Base-by-base conservation (phyloP, 2,888 invertebrate genomes). In the Drosophila acutilabella region DNA sequence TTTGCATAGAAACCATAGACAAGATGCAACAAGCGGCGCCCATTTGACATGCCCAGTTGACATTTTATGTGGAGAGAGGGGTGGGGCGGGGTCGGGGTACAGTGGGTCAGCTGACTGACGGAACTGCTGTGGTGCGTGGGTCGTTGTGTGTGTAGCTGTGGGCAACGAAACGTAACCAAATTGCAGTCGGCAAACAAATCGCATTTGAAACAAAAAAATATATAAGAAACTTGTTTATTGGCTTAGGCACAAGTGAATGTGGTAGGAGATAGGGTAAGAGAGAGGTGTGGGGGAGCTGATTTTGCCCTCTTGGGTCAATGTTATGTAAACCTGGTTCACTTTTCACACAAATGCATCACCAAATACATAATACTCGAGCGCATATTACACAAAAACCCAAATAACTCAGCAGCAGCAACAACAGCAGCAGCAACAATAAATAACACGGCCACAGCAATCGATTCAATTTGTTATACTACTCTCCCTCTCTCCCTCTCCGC, bases 281-380 rank as follows among this genome's bases (percentile, higher is more conserved):
- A n/a, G 53, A 13, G 20, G 16, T 0, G 8, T 10, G 6, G 2
- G 11, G 52, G 16, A 26, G 26, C 13, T 11, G 44, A 47, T 16
- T n/a, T 20, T 62, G 65, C 69, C 61, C 74, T 76, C 76, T 71
- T 81, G 85, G 86, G 86, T 87, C 89, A 87, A 88, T 88, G 86
- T 87, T 87, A 89, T 89, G 89, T 89, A 87, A 87, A 77, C 89
- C 81, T 84, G 83, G 80, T 88, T 89, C 89, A 88, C 74, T 87
- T 89, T 88, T 86, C 53, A 79, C 61, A 75, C 82, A 81, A 78
- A 78, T 68, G 75, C 77, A 74, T 65, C 67, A 80, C 59, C 66
- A 59, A 65, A 72, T 66, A 86, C 88, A 88, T 81, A 88, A 85
- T 71, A 85, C 77, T 52, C 70, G 64, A 57, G 52, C 70, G 72